Evolutionary conservation across 1,140 invertebrate species (phyloP), one percentile per base, ranked within the genome.

Genomic region (Megalonaias nervosa): DNA sequence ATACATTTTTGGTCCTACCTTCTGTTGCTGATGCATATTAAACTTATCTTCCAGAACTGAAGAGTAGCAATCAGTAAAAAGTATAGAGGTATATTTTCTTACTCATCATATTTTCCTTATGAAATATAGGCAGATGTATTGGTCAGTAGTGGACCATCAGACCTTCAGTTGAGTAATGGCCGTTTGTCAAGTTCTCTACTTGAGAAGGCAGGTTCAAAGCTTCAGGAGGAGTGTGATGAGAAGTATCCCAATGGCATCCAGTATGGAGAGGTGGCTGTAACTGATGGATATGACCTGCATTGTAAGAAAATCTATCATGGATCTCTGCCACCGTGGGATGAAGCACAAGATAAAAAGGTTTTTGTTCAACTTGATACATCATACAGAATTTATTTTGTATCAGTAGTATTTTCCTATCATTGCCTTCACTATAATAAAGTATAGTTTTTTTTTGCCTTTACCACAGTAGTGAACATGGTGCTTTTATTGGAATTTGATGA

Each of bases 221-320:
- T 82, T 21, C 79, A 81, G 60, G 21, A 75, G 16, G 79, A 83
- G 13, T 74, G 71, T 58, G n/a, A 70, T 23, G 38, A 72, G 26
- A 76, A 71, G 16, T 76, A 65, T 31, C 68, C 75, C 11, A 69
- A 73, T 31, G 77, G 66, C 23, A 48, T 79, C 13, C 16, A 75
- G 57, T 2, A 64, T 1, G 82, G 82, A 12, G 21, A 74, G 19
- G 73, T 85, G 15, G 78, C 79, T 48, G 23, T 72, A 21, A 75
- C 77, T 2, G 19, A 23, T 23, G 67, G 72, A 14, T 62, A 64
- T 26, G 69, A 73, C 19, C 58, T 79, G 59, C 11, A 55, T 5
- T 79, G 77, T 57, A 74, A 74, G 13, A 60, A 79, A 26, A 68
- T 86, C 15, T 81, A 81, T 55, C 85, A 86, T 72, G 69, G 75